Evolutionary conservation across 1,140 invertebrate genomes (phyloP).

Genomic region (Solenopsis fugax): DNA sequence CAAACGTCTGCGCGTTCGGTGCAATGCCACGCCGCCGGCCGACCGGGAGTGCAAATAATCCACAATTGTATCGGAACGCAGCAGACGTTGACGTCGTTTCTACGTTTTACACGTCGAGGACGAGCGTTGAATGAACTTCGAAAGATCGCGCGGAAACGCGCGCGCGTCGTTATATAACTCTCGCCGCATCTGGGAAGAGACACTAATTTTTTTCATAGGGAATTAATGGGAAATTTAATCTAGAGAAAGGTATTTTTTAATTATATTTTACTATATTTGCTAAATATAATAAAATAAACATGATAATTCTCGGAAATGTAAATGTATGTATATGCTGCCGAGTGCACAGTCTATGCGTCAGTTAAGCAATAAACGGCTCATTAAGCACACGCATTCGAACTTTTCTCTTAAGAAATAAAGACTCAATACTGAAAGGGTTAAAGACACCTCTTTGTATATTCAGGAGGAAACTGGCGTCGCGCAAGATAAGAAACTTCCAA

Average conservation of each 20-base stretch:
- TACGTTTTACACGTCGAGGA: neutral
- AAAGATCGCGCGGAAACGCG: neutral
- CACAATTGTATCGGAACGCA: slow-evolving; percentile 64
- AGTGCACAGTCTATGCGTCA: neutral
- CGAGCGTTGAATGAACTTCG: neutral
- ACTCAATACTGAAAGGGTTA: slow-evolving; percentile 39
- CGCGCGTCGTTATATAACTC: neutral
- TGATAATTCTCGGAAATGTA: neutral
- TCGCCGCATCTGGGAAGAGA: neutral
- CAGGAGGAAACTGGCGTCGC: slow-evolving; percentile 48
- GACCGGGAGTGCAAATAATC: slow-evolving; percentile 62
- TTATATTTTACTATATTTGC: neutral
- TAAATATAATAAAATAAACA: neutral
- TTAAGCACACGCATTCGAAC: neutral
- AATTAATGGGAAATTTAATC: neutral
- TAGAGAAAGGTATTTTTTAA: neutral
- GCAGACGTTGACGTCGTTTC: slow-evolving; percentile 39
- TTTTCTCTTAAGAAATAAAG: slow-evolving; percentile 44
- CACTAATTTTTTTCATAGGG: neutral
- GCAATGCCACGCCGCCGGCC: slow-evolving; percentile 53
- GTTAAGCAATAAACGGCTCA: neutral
- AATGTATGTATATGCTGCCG: neutral
- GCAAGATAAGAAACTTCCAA: slow-evolving; percentile 54
- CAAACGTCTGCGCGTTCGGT: slow-evolving; percentile 52
- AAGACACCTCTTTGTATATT: slow-evolving; percentile 60